These are phyloP conservation scores for Chelmon rostratus DNA, from an alignment of 2,797 vertebrate species.

Conservation along the genomic window DNA sequence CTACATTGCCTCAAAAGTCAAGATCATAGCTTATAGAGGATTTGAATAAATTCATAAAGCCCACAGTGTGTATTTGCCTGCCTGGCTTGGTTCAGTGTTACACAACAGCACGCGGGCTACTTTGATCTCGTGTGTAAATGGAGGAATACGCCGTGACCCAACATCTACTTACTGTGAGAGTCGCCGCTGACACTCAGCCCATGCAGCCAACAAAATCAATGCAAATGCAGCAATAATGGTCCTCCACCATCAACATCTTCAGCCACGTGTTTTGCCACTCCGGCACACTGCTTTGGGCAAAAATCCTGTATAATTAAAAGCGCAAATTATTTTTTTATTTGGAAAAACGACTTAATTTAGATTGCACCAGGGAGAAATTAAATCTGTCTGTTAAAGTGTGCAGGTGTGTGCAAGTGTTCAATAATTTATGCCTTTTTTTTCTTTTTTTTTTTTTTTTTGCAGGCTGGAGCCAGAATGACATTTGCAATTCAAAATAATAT, in stretches of 20 bases:
- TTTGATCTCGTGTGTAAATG: constrained; percentile 42
- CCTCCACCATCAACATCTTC: constrained; percentile 16
- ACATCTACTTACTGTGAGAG: constrained; percentile 23
- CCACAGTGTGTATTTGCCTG: constrained; percentile 9
- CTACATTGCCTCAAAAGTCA: constrained; percentile 12
- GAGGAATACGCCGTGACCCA: constrained; percentile 19
- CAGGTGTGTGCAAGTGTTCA: constrained; percentile 31
- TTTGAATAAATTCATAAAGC: constrained; percentile 26
- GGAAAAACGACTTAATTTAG: background rate
- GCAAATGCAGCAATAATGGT: constrained; percentile 8
- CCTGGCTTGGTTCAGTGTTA: constrained; percentile 12
- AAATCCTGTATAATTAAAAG: constrained; percentile 15
- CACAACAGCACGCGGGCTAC: constrained; percentile 7
- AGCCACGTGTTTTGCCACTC: constrained; percentile 1
- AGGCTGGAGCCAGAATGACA: constrained; percentile 34
- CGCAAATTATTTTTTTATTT: constrained; percentile 7
- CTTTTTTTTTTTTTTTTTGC: constrained; percentile 19
- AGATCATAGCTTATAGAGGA: constrained; percentile 15
- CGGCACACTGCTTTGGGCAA: background rate
- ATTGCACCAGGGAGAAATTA: constrained; percentile 29
- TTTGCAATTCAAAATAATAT: constrained; percentile 66
- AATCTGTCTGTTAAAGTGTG: constrained; percentile 23
- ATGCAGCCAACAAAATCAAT: constrained; percentile 2
- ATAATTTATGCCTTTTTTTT: constrained; percentile 38
- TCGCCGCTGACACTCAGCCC: constrained; percentile 7